Percentiles rank a stretch among this genome's conserved stretches.
Conservation (phyloP, 2,113 vertebrate species). For the Menidia beryllina region DNA sequence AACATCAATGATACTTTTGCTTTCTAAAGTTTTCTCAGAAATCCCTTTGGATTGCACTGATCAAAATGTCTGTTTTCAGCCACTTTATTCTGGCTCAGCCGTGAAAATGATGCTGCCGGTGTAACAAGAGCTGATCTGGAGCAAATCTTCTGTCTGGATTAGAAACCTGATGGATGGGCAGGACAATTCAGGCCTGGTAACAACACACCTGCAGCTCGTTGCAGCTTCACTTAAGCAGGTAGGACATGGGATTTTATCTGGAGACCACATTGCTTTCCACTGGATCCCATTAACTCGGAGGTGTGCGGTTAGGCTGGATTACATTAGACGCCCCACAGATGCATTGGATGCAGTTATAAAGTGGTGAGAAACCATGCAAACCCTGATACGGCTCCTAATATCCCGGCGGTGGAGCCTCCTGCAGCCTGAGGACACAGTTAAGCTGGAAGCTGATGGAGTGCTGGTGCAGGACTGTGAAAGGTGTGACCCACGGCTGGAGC, state of each 20-base stretch:
- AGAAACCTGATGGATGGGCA: background rate
- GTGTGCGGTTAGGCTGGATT: background rate
- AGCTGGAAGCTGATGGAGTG: background rate
- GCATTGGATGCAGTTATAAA: background rate
- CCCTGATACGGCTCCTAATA: background rate
- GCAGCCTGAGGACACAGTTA: background rate
- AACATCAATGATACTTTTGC: too few species aligned
- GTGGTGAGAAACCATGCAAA: slow-evolving; percentile 7
- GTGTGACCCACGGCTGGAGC: background rate
- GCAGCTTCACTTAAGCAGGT: slow-evolving; percentile 3
- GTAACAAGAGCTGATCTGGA: too few species aligned
- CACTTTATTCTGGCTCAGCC: too few species aligned
- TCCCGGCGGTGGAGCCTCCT: background rate
- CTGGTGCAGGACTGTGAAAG: background rate
- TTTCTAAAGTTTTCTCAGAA: too few species aligned
- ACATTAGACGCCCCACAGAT: background rate
- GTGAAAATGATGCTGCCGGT: too few species aligned
- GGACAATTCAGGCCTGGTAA: slow-evolving; percentile 30
- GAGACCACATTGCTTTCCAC: too few species aligned
- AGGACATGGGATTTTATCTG: too few species aligned
- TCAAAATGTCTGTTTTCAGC: too few species aligned
- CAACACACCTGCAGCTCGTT: slow-evolving; percentile 7
- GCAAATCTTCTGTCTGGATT: too few species aligned
- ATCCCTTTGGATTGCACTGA: too few species aligned
- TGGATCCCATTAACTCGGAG: background rate